phyloP scores from a whole-genome alignment of 2,113 vertebrate species.

The Solea senegalensis region DNA sequence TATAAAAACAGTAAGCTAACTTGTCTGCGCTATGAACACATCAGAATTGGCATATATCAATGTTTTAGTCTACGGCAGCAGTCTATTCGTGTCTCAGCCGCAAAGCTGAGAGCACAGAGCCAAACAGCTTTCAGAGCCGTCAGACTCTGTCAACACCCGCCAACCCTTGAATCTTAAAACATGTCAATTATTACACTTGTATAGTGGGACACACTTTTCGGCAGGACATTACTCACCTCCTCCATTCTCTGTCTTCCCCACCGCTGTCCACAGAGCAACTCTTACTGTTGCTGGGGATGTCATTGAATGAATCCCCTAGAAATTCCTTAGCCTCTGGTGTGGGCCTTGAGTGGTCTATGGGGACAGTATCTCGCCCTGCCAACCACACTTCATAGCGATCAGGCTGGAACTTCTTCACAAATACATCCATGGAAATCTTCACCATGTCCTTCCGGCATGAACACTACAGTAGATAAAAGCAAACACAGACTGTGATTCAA shows the following conservation, averaged over 20 bases:
- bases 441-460: slow-evolving; percentile 99
- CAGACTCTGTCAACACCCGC: too few species aligned
- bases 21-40: too few species aligned
- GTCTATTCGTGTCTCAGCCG: too few species aligned
- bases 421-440: slow-evolving; percentile 99
- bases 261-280: slow-evolving; percentile 38
- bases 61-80: too few species aligned
- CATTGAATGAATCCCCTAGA: slow-evolving; percentile 70
- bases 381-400: slow-evolving; percentile 96
- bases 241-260: slow-evolving; percentile 65
- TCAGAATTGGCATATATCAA: too few species aligned
- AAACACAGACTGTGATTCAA: not conserved
- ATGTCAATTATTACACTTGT: not conserved
- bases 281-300: slow-evolving; percentile 21
- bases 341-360: slow-evolving; percentile 91
- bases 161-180: too few species aligned
- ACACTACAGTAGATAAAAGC: slow-evolving; percentile 79
- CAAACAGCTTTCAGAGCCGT: too few species aligned
- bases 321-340: slow-evolving; percentile 94
- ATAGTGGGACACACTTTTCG: not conserved
- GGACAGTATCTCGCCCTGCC: slow-evolving; percentile 85
- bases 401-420: slow-evolving; percentile 95
- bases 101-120: too few species aligned
- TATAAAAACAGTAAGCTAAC: too few species aligned
- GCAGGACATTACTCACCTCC: slow-evolving; percentile 61